Conservation (phyloP, 2,113 vertebrate genomes). For the Sinocyclocheilus anshuiensis region DNA sequence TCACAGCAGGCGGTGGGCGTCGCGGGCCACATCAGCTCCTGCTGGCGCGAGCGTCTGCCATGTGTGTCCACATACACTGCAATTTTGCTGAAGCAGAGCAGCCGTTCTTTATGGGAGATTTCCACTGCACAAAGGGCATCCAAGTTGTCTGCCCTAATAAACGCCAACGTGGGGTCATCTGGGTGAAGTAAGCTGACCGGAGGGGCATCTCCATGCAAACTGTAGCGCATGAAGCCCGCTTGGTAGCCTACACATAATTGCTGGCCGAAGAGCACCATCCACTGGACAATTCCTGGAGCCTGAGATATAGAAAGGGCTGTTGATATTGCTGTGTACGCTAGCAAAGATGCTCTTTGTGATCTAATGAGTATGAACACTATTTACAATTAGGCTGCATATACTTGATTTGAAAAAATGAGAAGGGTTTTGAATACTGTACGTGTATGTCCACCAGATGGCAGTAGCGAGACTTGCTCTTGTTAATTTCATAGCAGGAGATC, state of each 20-base stretch:
- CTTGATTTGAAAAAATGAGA: neutral
- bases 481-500: constrained; percentile 93
- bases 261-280: constrained; percentile 94
- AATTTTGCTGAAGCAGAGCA: constrained; percentile 97
- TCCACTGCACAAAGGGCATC: constrained; percentile 96
- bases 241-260: constrained; percentile 92
- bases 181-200: constrained; percentile 87
- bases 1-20: constrained; percentile 91
- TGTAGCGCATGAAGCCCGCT: constrained; percentile 90
- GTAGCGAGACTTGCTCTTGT: constrained; percentile 90
- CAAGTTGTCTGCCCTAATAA: constrained; percentile 87
- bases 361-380: constrained; percentile 10
- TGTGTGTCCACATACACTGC: constrained; percentile 96
- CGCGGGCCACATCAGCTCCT: constrained; percentile 97
- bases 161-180: constrained; percentile 93
- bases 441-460: constrained; percentile 92
- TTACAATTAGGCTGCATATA: neutral
- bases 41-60: constrained; percentile 92
- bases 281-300: constrained; percentile 88
- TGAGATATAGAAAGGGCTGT: neutral
- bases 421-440: constrained; percentile 47
- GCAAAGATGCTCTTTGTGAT: neutral
- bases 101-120: constrained; percentile 93
- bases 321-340: neutral
- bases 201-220: constrained; percentile 83